phyloP scores from a whole-genome alignment of 2,113 vertebrate genomes.

The Channa maculata region DNA sequence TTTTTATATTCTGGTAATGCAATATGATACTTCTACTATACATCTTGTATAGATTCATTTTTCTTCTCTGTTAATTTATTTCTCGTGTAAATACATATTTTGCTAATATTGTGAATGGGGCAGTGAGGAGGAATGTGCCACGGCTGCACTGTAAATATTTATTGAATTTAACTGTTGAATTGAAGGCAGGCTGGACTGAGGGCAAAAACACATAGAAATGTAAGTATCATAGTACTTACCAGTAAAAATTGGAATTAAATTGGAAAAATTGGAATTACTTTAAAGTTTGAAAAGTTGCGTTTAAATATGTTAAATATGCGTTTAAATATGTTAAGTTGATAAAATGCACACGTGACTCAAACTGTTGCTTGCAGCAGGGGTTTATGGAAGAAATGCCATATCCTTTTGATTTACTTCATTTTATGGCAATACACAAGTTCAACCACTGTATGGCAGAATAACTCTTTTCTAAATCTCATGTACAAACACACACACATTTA shows the following conservation, averaged over 20 bases:
- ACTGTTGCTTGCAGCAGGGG: conserved; percentile 60
- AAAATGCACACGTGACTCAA: conserved; percentile 54
- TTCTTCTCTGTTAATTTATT: conserved; percentile 75
- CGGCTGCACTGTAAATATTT: conserved; percentile 72
- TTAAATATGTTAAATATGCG: conserved; percentile 37
- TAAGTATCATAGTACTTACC: conserved; percentile 27
- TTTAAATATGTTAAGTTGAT: conserved; percentile 49
- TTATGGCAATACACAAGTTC: conserved; percentile 70
- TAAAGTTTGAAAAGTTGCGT: conserved; percentile 40
- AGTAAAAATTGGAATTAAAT: conserved; percentile 31
- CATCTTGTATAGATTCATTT: conserved; percentile 69
- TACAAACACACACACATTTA: conserved; percentile 54
- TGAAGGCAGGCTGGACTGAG: conserved; percentile 35
- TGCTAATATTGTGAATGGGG: conserved; percentile 60
- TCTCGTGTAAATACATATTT: conserved; percentile 79
- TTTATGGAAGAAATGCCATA: conserved; percentile 74
- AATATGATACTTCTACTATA: conserved; percentile 74
- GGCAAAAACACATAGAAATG: conserved; percentile 50
- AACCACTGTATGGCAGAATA: conserved; percentile 40
- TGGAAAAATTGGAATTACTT: conserved; percentile 37
- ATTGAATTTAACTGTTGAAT: conserved; percentile 48
- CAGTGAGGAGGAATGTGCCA: conserved; percentile 22
- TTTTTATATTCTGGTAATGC: conserved; percentile 77
- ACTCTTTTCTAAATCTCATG: conserved; percentile 69
- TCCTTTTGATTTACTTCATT: conserved; percentile 70